These are phyloP conservation scores for Bubo scandiacus DNA, from an alignment of 2,113 vertebrate species.

Conservation along the genomic window DNA sequence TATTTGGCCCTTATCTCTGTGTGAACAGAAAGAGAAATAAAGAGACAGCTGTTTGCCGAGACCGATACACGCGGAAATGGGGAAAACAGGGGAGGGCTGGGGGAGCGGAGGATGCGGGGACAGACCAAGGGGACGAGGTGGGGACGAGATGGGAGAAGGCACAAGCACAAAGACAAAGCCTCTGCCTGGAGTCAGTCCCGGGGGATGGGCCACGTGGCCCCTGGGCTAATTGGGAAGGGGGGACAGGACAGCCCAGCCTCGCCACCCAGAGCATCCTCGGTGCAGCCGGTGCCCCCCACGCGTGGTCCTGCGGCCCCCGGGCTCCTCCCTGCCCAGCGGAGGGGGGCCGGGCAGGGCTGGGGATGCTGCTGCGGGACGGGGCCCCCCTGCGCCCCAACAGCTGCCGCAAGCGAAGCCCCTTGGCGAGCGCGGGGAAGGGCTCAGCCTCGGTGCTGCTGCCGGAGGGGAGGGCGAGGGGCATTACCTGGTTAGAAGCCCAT, in stretches of 20 bases:
- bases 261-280: fast-evolving
- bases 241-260: not conserved
- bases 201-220: not conserved
- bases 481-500: constrained; percentile 84
- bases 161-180: not conserved
- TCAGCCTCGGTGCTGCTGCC: not conserved
- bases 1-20: constrained; percentile 59
- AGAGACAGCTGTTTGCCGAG: not conserved
- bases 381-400: not conserved
- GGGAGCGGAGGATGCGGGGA: not conserved
- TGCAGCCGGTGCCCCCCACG: not conserved
- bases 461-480: not conserved
- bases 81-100: not conserved
- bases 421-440: fast-evolving
- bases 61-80: not conserved
- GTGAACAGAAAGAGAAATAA: constrained; percentile 35
- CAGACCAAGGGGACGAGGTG: not conserved
- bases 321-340: not conserved
- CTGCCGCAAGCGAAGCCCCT: not conserved
- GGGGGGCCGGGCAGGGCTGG: fast-evolving
- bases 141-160: not conserved
- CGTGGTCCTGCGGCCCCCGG: not conserved
- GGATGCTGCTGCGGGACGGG: fast-evolving
- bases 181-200: not conserved
- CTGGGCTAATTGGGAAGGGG: not conserved